Conservation (phyloP, 2,888 invertebrate genomes). For the Zygothrica quintamaculata region DNA sequence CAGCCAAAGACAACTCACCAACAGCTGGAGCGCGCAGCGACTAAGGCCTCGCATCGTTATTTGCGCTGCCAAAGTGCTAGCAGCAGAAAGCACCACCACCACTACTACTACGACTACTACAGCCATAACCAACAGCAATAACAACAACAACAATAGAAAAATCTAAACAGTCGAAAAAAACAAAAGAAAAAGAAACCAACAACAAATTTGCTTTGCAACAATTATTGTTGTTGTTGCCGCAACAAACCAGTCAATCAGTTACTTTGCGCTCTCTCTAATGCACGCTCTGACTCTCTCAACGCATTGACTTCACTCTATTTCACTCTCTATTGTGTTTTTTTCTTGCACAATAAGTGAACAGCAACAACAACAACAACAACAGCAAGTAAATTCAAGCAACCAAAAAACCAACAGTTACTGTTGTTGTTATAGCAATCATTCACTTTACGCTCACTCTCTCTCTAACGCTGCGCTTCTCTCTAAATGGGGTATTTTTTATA, state of each 20-base stretch:
- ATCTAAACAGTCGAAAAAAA: constrained; percentile 45
- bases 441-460: neutral
- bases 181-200: too few relatives aligned
- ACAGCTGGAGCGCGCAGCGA: constrained; percentile 71
- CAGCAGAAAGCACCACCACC: neutral
- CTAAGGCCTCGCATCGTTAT: constrained; percentile 40
- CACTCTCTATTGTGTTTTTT: too few relatives aligned
- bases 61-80: constrained; percentile 2
- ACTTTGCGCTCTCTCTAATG: constrained; percentile 5
- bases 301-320: too few relatives aligned
- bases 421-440: neutral
- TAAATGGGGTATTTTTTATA: too few relatives aligned
- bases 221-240: constrained; percentile 25
- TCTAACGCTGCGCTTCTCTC: constrained; percentile 5
- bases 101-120: constrained; percentile 21
- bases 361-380: too few relatives aligned
- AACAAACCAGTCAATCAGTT: constrained; percentile 38
- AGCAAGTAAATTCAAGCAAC: too few relatives aligned
- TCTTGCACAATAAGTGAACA: too few relatives aligned
- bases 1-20: constrained; percentile 59
- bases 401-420: too few relatives aligned
- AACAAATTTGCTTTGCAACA: constrained; percentile 34
- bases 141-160: constrained; percentile 22
- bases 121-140: constrained; percentile 38
- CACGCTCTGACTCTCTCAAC: constrained; percentile 10